Percentiles rank a stretch among this genome's conserved stretches.
Evolutionary conservation across 2,888 invertebrate species (phyloP).

Genomic region (Lathronympha strigana): DNA sequence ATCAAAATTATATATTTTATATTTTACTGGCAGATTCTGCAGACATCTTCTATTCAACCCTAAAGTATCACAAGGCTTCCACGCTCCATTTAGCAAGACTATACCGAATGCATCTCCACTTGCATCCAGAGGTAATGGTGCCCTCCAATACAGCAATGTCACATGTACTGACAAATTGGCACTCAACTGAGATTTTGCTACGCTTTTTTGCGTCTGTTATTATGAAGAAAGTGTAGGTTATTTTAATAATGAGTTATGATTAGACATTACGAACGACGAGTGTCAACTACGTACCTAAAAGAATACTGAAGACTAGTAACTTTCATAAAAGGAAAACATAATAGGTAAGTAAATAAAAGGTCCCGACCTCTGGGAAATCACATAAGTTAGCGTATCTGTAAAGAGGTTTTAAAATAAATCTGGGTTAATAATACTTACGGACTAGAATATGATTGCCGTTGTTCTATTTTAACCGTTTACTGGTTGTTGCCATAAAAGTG

Average conservation of each 20-base stretch:
- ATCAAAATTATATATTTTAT: neutral
- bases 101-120: slow-evolving; percentile 77
- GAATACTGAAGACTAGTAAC: no score
- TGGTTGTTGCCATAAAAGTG: no score
- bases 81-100: slow-evolving; percentile 82
- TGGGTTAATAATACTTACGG: no score
- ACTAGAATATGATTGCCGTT: no score
- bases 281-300: neutral
- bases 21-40: no score
- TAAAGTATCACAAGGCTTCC: slow-evolving; percentile 63
- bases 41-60: slow-evolving; percentile 6
- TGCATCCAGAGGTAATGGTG: slow-evolving; percentile 50
- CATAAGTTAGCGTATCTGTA: no score
- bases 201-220: slow-evolving; percentile 36
- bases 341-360: no score
- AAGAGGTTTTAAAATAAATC: no score
- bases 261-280: neutral
- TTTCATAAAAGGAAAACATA: no score
- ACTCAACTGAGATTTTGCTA: slow-evolving; percentile 47
- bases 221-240: slow-evolving; percentile 17
- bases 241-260: slow-evolving; percentile 1
- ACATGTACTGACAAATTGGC: slow-evolving; percentile 54
- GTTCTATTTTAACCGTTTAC: no score
- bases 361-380: no score
- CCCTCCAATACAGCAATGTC: slow-evolving; percentile 52